A percentile compares a stretch with the other conserved stretches of the same genome.
These are phyloP conservation scores for Lasiurus borealis DNA, from an alignment of 2,113 vertebrate genomes.

Conservation along the genomic window DNA sequence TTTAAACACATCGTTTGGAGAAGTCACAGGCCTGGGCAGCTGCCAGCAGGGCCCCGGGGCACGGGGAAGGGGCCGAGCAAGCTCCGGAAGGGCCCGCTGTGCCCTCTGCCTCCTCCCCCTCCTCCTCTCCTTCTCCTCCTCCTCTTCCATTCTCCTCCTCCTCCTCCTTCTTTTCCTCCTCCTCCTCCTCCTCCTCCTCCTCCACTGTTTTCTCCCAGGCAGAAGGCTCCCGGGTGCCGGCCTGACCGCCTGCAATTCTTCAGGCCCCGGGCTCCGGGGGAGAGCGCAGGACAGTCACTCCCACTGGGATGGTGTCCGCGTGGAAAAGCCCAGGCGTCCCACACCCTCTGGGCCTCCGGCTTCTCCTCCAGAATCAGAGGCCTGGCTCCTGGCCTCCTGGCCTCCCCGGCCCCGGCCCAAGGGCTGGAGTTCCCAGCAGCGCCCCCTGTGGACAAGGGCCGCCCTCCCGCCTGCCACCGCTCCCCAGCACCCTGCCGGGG, in stretches of 20 bases:
- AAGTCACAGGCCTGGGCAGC: neutral
- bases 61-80: neutral
- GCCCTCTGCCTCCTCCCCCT: neutral
- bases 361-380: neutral
- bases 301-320: neutral
- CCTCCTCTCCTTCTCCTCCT: neutral
- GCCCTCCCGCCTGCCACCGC: neutral
- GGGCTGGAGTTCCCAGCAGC: neutral
- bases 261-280: neutral
- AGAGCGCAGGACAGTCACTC: slow-evolving; percentile 18
- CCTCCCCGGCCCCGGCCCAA: neutral
- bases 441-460: fast-evolving
- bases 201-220: neutral
- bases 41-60: neutral
- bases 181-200: no score
- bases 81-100: fast-evolving
- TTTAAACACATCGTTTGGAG: neutral
- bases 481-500: fast-evolving
- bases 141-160: no score
- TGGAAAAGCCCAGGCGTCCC: neutral
- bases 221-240: no score
- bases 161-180: no score
- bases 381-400: neutral
- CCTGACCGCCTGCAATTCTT: neutral
- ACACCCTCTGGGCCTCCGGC: neutral